Conservation (phyloP, 1,140 invertebrate species). For the Zaprionus camerounensis region DNA sequence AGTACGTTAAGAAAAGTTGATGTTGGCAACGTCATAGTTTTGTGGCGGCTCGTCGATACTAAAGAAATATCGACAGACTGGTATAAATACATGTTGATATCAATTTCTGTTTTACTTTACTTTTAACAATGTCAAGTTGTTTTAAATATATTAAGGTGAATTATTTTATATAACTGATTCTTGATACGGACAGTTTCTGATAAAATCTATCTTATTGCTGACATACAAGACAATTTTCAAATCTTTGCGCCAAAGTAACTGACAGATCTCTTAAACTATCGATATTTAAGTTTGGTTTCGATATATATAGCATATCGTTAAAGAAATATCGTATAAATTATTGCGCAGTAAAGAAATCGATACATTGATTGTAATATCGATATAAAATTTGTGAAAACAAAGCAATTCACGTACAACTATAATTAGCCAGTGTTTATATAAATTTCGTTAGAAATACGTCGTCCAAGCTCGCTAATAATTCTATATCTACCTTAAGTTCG, state of each 20-base stretch:
- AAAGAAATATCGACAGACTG: neutral
- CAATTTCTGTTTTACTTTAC: neutral
- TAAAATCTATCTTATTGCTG: too few relatives aligned
- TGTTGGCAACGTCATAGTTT: neutral
- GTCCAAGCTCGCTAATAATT: slow-evolving; percentile 19
- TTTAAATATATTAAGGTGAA: too few relatives aligned
- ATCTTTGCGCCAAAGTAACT: too few relatives aligned
- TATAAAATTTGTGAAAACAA: slow-evolving; percentile 38
- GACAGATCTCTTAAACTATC: neutral
- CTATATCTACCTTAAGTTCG: slow-evolving; percentile 42
- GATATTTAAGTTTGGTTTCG: neutral
- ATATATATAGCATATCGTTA: neutral
- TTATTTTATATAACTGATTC: too few relatives aligned
- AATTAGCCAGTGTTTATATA: slow-evolving; percentile 61
- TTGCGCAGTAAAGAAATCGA: neutral
- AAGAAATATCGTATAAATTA: slow-evolving; percentile 6
- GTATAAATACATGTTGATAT: neutral
- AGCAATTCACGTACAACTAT: slow-evolving; percentile 33
- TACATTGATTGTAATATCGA: slow-evolving; percentile 12
- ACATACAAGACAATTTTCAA: too few relatives aligned
- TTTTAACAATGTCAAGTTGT: neutral
- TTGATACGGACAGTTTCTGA: too few relatives aligned
- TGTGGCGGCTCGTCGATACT: neutral
- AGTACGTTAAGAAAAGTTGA: neutral
- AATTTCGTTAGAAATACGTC: slow-evolving; percentile 53